Base-by-base conservation (phyloP, 2,797 vertebrate genomes). In the Onychomys arenicola region DNA sequence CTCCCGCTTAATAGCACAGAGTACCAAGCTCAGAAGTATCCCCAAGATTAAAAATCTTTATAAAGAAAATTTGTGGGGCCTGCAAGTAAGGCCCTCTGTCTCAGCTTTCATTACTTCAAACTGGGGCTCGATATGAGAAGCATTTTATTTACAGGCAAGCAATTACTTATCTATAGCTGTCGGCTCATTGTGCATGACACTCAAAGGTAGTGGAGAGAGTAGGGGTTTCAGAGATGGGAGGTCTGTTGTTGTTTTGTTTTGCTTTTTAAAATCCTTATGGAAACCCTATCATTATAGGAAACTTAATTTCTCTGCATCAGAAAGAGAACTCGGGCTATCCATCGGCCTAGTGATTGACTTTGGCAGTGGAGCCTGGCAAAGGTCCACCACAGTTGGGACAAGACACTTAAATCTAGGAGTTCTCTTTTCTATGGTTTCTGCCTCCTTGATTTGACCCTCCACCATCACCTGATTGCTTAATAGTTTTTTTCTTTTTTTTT, bases 91-190 rank as follows among this genome's bases (percentile, higher is more conserved):
- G 37, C 34, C 75, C 65, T 61, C 19, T 25, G 9, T 81, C 49
- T 89, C 40, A 21, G 49, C 84, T 89, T 91, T 89, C 43, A 86
- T 91, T 83, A 94, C 71, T 91, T 96, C 83, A 43, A 90, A 94
- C 94, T 73, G 90, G 97, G 95, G 85, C 85, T 81, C 75, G 46
- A 95, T 92, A 91, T 69, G 46, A 75, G n/a, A 90, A 93, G 29
- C 40, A 85, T 25, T 37, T 94, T 92, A 65, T 29, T 46, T 55
- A 52, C n/a, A 75, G 40, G 75, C 77, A 85, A 82, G 32, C 83
- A 80, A 95, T 52, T 52, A 95, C 65, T 96, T 57, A 88, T 76
- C 90, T n/a, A 4, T n/a, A 78, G 89, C 8, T 43, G 16, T 59
- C 75, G 55, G 21, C 46, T 91, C 90, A 14, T 40, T 73, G 40